phyloP scores from a whole-genome alignment of 2,797 vertebrate species.

The Trachurus trachurus region DNA sequence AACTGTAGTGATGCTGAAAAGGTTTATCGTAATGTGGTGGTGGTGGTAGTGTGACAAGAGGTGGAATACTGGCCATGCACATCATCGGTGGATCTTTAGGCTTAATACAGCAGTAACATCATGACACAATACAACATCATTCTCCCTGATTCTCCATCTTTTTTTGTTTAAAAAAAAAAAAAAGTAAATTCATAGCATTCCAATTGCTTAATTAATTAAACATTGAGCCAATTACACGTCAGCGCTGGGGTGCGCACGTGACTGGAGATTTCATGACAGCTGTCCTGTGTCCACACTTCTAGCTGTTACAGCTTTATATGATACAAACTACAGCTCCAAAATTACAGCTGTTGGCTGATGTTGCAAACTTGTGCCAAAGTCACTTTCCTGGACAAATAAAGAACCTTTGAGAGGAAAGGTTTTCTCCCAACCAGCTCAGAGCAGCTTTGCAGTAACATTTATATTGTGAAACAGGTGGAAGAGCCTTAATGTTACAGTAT shows the following conservation, averaged over 20 bases:
- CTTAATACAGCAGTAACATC: slow-evolving; percentile 73
- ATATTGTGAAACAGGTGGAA: slow-evolving; percentile 64
- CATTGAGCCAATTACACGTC: slow-evolving; percentile 24
- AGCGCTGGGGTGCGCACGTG: neutral
- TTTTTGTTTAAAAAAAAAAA: no score
- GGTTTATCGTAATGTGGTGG: slow-evolving; percentile 37
- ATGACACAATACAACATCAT: slow-evolving; percentile 21
- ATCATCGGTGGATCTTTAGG: slow-evolving; percentile 36
- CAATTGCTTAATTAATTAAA: neutral
- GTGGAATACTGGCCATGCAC: slow-evolving; percentile 62
- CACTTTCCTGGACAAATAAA: slow-evolving; percentile 32
- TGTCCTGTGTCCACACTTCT: slow-evolving; percentile 11
- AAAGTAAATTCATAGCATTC: neutral
- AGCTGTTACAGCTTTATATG: slow-evolving; percentile 47
- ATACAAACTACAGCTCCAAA: slow-evolving; percentile 6
- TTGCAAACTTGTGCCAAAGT: slow-evolving; percentile 23
- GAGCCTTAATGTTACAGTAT: slow-evolving; percentile 57
- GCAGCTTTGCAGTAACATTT: slow-evolving; percentile 76
- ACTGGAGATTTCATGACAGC: neutral
- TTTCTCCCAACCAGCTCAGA: slow-evolving; percentile 55
- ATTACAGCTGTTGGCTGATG: slow-evolving; percentile 15
- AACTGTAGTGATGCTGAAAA: slow-evolving; percentile 37
- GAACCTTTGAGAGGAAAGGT: slow-evolving; percentile 14
- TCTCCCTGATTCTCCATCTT: slow-evolving; percentile 23
- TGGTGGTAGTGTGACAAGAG: slow-evolving; percentile 48